Evolutionary conservation across 1,140 invertebrate genomes (phyloP), one percentile per base, ranked within the genome.

Genomic region (Semibalanus balanoides): DNA sequence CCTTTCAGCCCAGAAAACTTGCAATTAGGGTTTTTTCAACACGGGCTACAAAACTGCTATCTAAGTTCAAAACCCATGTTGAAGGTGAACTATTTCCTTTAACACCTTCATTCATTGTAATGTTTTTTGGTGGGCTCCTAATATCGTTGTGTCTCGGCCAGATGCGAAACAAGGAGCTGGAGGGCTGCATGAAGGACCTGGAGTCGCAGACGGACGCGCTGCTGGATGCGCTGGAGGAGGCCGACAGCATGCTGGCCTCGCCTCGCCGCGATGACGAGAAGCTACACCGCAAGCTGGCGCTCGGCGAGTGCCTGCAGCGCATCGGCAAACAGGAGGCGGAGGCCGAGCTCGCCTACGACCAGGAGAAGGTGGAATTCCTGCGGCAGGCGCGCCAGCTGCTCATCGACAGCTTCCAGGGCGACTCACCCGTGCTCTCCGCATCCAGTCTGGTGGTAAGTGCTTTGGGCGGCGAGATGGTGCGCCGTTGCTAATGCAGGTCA

Each of bases 401-500:
- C 14, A 64, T 64, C 51, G 51, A 64, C 51, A 64, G 51, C 51
- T 64, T 64, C 51, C 51, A 64, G 51, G 51, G 51, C 51, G 51
- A 64, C 51, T 64, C 51, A 1, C 51, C 51, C 14, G 51, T 64
- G 11, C 51, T 64, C 11, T 64, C 51, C 14, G 51, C 51, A 7
- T 64, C 51, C 51, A 64, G 51, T 25, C 51, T 64, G 14, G 14
- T 64, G 51, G 51, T 64, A 25, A 64, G 51, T 25, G 30, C 40
- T 75, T 71, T 31, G 40, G 73, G 64, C 43, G 76, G 64, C 31
- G n/a, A n/a, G n/a, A n/a, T n/a, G n/a, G n/a, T n/a, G n/a, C n/a
- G n/a, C n/a, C n/a, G n/a, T n/a, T n/a, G n/a, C n/a, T n/a, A n/a
- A n/a, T n/a, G n/a, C n/a, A n/a, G n/a, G n/a, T n/a, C n/a, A n/a